These are phyloP conservation scores for Lates japonicus DNA, from an alignment of 2,797 vertebrate species.

Conservation along the genomic window DNA sequence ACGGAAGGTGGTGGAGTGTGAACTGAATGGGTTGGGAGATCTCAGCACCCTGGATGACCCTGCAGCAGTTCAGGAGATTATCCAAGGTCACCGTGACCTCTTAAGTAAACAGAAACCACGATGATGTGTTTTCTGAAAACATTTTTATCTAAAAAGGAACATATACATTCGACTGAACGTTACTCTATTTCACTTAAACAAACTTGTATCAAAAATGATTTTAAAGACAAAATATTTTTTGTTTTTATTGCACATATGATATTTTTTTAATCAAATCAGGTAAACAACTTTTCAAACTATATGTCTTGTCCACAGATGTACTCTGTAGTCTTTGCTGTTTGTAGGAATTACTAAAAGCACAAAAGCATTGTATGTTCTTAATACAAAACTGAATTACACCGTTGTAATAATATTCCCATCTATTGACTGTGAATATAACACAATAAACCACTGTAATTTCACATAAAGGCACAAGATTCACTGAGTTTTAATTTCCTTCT, in stretches of 20 bases:
- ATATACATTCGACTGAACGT: not conserved
- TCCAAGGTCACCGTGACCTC: conserved; percentile 81
- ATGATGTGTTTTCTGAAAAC: conserved; percentile 5
- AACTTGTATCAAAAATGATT: not conserved
- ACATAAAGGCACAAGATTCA: conserved; percentile 1
- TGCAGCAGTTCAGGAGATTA: conserved; percentile 88
- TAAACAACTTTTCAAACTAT: conserved; percentile 11
- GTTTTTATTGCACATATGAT: conserved; percentile 42
- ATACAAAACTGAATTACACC: not conserved
- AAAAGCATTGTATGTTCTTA: conserved; percentile 13
- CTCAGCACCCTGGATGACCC: conserved; percentile 95
- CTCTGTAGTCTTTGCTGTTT: not conserved
- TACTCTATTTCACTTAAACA: conserved; percentile 12
- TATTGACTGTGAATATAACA: conserved; percentile 40
- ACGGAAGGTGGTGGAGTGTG: conserved; percentile 88
- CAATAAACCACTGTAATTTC: conserved; percentile 35
- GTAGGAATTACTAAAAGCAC: not conserved
- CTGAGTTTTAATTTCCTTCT: not conserved
- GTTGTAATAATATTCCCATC: not conserved
- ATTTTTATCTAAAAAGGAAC: not conserved
- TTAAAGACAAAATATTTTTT: conserved; percentile 14
- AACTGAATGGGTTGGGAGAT: conserved; percentile 88
- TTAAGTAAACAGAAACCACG: conserved; percentile 20
- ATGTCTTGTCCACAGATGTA: conserved; percentile 1
- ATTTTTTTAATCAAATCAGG: conserved; percentile 26